Evolutionary conservation across 1,140 invertebrate species (phyloP), one percentile per base, ranked within the genome.

Genomic region (Ruditapes philippinarum): DNA sequence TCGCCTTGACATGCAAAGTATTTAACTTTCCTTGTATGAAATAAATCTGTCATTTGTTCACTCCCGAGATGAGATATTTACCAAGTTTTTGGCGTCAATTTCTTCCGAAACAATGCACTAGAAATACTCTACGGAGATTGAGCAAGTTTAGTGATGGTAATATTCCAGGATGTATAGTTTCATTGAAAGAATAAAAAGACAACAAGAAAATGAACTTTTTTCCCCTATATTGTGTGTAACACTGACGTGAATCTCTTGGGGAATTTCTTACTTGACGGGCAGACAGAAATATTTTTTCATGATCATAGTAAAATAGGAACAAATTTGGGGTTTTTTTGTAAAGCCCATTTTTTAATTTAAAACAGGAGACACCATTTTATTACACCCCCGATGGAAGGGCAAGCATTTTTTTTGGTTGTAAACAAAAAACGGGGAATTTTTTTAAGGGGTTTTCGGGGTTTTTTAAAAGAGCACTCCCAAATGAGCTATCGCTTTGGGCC

Each of bases 241-340:
- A 62, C n/a, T 28, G 25, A 19, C 7, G 25, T n/a, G 28, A 62
- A 9, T 62, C 57, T 28, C 57, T 0, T 28, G 25, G 25, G 57
- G 57, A 62, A 5, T 62, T 62, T 62, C 3, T 28, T 28, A 62
- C 28, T 62, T 28, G 25, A 28, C 57, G 28, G 25, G 22, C 57
- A 62, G 57, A 62, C 57, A 62, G 57, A 62, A 28, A 28, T 25
- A 62, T 62, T 62, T 62, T 62, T 28, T 62, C 57, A 62, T 62
- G 57, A 62, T 62, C 25, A 7, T 62, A 28, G n/a, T 62, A 62
- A 62, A 62, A 62, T 28, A 62, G 51, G 5, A n/a, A n/a, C n/a
- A n/a, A n/a, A n/a, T n/a, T n/a, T n/a, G n/a, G n/a, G n/a, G n/a
- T n/a, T n/a, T n/a, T n/a, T n/a, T n/a, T n/a, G n/a, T n/a, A n/a